These are phyloP conservation scores for Gymnothorax javanicus DNA, from an alignment of 2,797 vertebrate genomes.

Conservation along the genomic window DNA sequence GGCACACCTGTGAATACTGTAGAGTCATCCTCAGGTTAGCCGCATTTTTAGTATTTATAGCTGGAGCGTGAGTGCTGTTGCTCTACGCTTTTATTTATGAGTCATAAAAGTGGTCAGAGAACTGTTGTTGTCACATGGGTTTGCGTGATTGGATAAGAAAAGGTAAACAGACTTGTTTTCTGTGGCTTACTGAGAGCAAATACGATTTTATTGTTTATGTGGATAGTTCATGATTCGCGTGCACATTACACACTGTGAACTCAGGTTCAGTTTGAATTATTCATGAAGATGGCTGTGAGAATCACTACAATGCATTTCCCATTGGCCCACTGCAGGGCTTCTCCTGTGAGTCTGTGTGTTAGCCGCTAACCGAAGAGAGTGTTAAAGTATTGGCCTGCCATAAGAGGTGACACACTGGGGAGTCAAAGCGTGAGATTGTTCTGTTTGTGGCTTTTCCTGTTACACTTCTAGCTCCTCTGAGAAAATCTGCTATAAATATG, in stretches of 20 bases:
- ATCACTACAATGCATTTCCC: background rate
- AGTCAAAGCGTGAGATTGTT: background rate
- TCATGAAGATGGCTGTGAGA: background rate
- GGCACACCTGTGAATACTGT: too few relatives aligned
- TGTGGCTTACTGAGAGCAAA: too few relatives aligned
- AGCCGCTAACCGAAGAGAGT: background rate
- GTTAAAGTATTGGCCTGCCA: background rate
- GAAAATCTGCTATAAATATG: background rate
- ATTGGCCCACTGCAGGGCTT: background rate
- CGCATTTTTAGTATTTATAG: too few relatives aligned
- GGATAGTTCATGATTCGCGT: background rate
- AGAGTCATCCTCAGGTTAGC: too few relatives aligned
- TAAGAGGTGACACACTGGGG: background rate
- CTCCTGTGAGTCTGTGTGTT: background rate
- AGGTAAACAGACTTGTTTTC: too few relatives aligned
- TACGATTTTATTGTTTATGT: background rate
- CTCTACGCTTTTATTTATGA: background rate
- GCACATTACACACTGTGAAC: background rate
- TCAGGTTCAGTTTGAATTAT: background rate
- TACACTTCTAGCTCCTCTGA: background rate
- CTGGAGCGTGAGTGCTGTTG: background rate
- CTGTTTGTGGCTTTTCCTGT: background rate
- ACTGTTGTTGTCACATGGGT: background rate
- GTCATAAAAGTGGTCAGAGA: background rate
- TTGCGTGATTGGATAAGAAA: background rate